Evolutionary conservation across 1,140 invertebrate genomes (phyloP), one percentile per base, ranked within the genome.

Genomic region (Dryas iulia): DNA sequence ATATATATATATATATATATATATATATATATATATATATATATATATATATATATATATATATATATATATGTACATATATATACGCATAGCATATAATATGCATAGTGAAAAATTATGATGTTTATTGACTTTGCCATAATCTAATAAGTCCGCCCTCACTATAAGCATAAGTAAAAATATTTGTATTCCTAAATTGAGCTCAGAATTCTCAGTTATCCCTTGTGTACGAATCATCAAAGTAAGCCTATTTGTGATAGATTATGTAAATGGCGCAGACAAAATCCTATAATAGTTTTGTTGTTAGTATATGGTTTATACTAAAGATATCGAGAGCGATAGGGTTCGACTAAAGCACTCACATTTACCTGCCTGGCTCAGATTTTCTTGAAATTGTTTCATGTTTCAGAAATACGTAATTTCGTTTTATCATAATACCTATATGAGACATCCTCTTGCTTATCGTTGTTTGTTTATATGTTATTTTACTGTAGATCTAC

Each of bases 261-360:
- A 69, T 69, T 69, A 69, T 69, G 66, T 57, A 69, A 69, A 69
- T 62, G 66, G 66, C 35, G 47, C 39, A 62, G 59, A 69, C 47
- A 56, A 47, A 62, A 69, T 69, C 66, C 59, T 24, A 58, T 56
- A 62, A 69, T 69, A 61, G 59, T 69, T 62, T 62, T 62, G 59
- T 69, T 69, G 59, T 69, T 69, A 57, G 59, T 69, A 69, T 57
- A 69, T 39, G 53, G 53, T 30, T 69, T 68, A 56, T 47, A 31
- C 21, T 54, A 58, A 23, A 62, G 31, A 62, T 62, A 54, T 26
- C 6, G 21, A 53, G 23, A 24, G 6, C 11, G 24, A 25, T 56
- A 47, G 39, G 18, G 8, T 18, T 47, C 18, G 18, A 21, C 39
- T 21, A 47, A 39, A n/a, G 4, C n/a, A 39, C n/a, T 39, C 1